A percentile compares a stretch with the other conserved stretches of the same genome.
These are phyloP conservation scores for Spinibarbus caldwelli DNA, from an alignment of 2,797 vertebrate genomes.

Conservation along the genomic window DNA sequence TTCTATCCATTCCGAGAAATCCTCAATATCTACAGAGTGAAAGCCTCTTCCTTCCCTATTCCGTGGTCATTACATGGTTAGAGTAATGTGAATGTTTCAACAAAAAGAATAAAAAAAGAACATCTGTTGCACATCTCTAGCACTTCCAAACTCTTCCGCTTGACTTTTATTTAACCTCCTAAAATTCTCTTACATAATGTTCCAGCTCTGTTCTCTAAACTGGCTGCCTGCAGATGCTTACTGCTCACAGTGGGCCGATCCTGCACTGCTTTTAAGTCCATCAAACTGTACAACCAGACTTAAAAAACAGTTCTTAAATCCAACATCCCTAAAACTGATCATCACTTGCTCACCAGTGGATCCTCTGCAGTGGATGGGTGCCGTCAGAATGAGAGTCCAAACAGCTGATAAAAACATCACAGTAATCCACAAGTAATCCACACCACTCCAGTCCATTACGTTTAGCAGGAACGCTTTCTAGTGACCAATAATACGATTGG, in stretches of 20 bases:
- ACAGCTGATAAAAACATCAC: not conserved
- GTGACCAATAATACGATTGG: not conserved
- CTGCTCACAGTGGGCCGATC: not conserved
- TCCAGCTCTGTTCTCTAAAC: not conserved
- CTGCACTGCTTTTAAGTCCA: not conserved
- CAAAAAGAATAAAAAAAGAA: not conserved
- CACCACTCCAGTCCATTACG: too few relatives aligned
- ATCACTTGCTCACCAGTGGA: not conserved
- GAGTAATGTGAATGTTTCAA: not conserved
- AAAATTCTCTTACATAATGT: constrained; percentile 6
- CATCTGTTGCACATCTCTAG: not conserved
- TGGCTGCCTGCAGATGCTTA: not conserved
- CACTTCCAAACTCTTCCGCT: not conserved
- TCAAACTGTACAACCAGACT: not conserved
- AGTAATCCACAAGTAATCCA: not conserved
- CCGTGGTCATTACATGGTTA: not conserved
- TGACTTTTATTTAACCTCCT: constrained; percentile 13
- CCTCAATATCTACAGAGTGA: not conserved
- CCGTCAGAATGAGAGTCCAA: not conserved
- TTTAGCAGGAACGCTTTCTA: not conserved
- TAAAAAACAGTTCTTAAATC: not conserved
- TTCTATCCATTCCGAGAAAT: not conserved
- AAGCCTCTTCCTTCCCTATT: not conserved
- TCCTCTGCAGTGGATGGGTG: not conserved
- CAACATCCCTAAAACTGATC: not conserved